Evolutionary conservation across 1,140 invertebrate genomes (phyloP).

Genomic region (Brachionus calyciflorus): DNA sequence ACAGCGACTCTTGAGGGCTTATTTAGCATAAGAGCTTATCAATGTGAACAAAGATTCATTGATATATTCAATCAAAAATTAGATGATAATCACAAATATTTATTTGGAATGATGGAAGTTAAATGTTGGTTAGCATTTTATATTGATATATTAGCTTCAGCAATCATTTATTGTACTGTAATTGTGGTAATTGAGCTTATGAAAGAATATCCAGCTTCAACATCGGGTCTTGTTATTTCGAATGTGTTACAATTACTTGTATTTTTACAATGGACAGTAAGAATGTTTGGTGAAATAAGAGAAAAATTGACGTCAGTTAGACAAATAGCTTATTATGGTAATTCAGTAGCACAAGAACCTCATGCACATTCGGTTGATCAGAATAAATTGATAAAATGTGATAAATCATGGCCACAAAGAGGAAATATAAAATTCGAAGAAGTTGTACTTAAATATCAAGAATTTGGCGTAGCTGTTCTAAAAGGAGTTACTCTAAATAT

Average conservation of each 20-base stretch:
- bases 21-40: neutral
- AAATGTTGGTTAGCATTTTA: neutral
- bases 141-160: neutral
- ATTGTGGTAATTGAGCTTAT: neutral
- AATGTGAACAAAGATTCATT: neutral
- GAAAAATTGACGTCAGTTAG: neutral
- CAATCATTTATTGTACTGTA: neutral
- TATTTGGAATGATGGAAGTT: neutral
- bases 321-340: neutral
- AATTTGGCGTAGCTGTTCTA: constrained; percentile 52
- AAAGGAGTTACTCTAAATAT: constrained; percentile 52
- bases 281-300: neutral
- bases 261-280: neutral
- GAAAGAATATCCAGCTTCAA: neutral
- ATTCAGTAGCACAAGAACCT: neutral
- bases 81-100: neutral
- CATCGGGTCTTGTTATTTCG: neutral
- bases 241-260: neutral
- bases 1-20: neutral
- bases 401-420: constrained; percentile 63
- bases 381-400: neutral
- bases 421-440: constrained; percentile 64
- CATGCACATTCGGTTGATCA: neutral
- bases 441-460: constrained; percentile 52
- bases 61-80: neutral